phyloP scores from a whole-genome alignment of 2,113 vertebrate species.

The Tichodroma muraria region DNA sequence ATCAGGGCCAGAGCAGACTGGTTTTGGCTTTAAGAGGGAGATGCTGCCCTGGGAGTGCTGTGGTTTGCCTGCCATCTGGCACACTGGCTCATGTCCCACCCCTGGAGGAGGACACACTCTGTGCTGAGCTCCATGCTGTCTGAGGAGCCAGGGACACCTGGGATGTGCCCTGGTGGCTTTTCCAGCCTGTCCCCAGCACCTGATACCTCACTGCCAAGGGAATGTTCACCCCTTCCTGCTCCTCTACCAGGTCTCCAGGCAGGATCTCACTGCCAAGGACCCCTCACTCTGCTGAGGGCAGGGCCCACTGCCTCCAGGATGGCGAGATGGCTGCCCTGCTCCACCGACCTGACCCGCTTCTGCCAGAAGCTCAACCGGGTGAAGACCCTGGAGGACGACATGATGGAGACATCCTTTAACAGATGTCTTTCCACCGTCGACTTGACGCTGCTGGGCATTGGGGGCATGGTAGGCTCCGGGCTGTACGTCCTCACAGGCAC shows the following conservation, averaged over 20 bases:
- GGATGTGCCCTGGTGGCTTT: neutral
- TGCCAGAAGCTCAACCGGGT: conserved; percentile 88
- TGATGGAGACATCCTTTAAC: conserved; percentile 88
- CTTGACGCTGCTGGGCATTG: conserved; percentile 86
- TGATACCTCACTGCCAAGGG: neutral
- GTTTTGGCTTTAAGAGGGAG: neutral
- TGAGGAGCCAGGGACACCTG: neutral
- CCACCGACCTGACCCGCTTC: conserved; percentile 75
- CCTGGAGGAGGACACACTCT: neutral
- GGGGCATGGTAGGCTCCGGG: conserved; percentile 93
- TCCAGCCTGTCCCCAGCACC: neutral
- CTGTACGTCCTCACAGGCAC: conserved; percentile 93
- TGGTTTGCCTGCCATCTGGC: neutral
- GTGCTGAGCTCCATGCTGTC: neutral
- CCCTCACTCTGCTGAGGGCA: neutral
- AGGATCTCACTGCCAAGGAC: neutral
- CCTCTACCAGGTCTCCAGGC: neutral
- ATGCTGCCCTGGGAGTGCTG: neutral
- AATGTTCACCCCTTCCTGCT: neutral
- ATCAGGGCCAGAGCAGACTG: neutral
- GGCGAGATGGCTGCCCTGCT: conserved; percentile 74
- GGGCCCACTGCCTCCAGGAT: conserved; percentile 44
- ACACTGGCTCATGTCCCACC: neutral
- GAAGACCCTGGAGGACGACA: conserved; percentile 87
- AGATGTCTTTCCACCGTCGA: conserved; percentile 90